A percentile compares a stretch with the other conserved stretches of the same genome.
Evolutionary conservation across 2,888 invertebrate genomes (phyloP).

Genomic region (Leucophora obtusa): DNA sequence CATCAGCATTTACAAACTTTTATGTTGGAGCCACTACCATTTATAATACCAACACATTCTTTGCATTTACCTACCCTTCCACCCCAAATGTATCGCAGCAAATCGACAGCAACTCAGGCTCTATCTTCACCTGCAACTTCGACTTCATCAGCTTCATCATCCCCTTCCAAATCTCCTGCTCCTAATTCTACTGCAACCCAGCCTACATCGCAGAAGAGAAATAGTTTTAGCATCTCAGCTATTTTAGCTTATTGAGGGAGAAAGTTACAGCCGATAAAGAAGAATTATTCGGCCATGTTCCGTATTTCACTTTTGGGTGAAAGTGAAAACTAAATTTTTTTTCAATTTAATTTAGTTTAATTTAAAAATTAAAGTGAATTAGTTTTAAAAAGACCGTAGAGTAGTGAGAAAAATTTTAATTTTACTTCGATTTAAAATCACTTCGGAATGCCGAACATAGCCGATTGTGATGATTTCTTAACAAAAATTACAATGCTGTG

Average conservation of each 20-base stretch:
- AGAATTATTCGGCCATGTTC: too few species aligned
- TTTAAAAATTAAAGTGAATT: too few species aligned
- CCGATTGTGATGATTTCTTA: constrained; percentile 38
- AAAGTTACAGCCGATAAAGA: background rate
- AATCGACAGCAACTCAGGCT: background rate
- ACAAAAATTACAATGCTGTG: constrained; percentile 43
- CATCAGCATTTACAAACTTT: constrained; percentile 64
- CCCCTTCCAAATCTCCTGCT: constrained; percentile 34
- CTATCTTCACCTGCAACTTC: constrained; percentile 5
- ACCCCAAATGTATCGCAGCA: background rate
- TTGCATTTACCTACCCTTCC: background rate
- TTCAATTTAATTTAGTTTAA: too few species aligned
- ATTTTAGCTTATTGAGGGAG: constrained; percentile 72
- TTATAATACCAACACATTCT: background rate
- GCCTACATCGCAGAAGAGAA: constrained; percentile 71
- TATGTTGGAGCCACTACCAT: constrained; percentile 35
- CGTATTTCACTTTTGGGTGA: too few species aligned
- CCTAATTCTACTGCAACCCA: constrained; percentile 28
- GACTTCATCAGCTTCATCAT: background rate
- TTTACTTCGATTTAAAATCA: too few species aligned
- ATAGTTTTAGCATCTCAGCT: constrained; percentile 78
- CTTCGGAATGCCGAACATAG: too few species aligned
- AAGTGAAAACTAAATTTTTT: too few species aligned
- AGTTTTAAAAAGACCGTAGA: too few species aligned
- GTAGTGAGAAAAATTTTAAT: too few species aligned